Evolutionary conservation across 1,140 invertebrate species (phyloP).

Genomic region (Antheraea pernyi): DNA sequence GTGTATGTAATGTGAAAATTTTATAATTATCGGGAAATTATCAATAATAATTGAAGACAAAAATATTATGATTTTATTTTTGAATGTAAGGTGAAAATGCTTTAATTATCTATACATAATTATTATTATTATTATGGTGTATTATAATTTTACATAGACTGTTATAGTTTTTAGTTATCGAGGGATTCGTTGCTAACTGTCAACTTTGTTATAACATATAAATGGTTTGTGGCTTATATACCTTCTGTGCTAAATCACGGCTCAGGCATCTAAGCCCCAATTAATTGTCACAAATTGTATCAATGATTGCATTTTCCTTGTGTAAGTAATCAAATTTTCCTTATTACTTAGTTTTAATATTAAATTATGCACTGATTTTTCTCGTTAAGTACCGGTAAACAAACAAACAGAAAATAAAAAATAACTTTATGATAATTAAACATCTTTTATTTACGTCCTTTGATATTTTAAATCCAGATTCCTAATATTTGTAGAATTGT

Average conservation of each 20-base stretch:
- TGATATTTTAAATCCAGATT: too few relatives aligned
- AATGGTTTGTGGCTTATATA: conserved; percentile 13
- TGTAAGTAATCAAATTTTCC: conserved; percentile 31
- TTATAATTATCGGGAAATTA: conserved; percentile 64
- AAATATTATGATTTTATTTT: conserved; percentile 66
- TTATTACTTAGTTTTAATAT: conserved; percentile 45
- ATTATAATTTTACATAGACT: conserved; percentile 77
- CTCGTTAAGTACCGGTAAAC: conserved; percentile 43
- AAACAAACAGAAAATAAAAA: conserved; percentile 46
- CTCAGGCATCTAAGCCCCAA: conserved; percentile 28
- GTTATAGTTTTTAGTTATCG: conserved; percentile 72
- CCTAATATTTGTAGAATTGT: too few relatives aligned
- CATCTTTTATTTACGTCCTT: not conserved
- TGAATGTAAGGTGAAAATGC: conserved; percentile 75
- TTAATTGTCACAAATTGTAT: conserved; percentile 42
- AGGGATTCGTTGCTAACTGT: conserved; percentile 47
- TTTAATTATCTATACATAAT: conserved; percentile 71
- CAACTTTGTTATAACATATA: conserved; percentile 46
- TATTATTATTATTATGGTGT: conserved; percentile 64
- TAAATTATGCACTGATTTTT: conserved; percentile 55
- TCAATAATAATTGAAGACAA: conserved; percentile 49
- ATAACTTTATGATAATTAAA: not conserved
- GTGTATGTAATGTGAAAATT: conserved; percentile 59
- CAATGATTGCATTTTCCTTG: conserved; percentile 38
- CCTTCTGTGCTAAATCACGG: not conserved